Percentiles rank a stretch among this genome's conserved stretches.
Evolutionary conservation across 2,888 invertebrate genomes (phyloP).

Genomic region (Caenorhabditis sp.): DNA sequence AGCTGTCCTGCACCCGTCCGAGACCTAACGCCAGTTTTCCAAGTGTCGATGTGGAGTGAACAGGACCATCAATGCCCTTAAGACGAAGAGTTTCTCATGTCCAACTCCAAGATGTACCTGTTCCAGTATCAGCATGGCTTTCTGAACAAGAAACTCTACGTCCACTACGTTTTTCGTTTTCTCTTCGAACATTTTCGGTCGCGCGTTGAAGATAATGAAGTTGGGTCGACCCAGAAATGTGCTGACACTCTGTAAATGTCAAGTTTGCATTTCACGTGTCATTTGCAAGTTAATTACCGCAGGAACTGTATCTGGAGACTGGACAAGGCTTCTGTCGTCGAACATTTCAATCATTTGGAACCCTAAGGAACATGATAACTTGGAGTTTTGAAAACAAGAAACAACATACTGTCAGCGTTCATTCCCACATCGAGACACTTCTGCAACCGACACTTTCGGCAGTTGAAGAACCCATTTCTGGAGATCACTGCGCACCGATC

Average conservation of each 20-base stretch:
- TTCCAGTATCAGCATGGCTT: neutral
- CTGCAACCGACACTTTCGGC: constrained; percentile 33
- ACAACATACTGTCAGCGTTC: constrained; percentile 26
- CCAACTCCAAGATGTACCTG: neutral
- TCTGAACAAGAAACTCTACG: neutral
- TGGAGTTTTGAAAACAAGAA: neutral
- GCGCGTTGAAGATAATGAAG: neutral
- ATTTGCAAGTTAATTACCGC: neutral
- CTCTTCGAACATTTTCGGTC: neutral
- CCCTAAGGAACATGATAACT: too few species aligned
- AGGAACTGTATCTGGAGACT: neutral
- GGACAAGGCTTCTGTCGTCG: too few species aligned
- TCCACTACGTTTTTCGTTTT: neutral
- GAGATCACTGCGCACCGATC: neutral
- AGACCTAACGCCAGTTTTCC: neutral
- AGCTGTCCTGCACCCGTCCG: neutral
- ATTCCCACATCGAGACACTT: constrained; percentile 48
- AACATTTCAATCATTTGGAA: too few species aligned
- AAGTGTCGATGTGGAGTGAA: neutral
- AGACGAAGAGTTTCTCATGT: neutral
- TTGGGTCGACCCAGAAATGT: neutral
- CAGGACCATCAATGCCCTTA: neutral
- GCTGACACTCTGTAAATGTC: neutral
- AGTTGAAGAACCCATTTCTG: constrained; percentile 27
- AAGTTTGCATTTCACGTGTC: neutral